phyloP scores from a whole-genome alignment of 2,113 vertebrate genomes.

The Diglossa brunneiventris region DNA sequence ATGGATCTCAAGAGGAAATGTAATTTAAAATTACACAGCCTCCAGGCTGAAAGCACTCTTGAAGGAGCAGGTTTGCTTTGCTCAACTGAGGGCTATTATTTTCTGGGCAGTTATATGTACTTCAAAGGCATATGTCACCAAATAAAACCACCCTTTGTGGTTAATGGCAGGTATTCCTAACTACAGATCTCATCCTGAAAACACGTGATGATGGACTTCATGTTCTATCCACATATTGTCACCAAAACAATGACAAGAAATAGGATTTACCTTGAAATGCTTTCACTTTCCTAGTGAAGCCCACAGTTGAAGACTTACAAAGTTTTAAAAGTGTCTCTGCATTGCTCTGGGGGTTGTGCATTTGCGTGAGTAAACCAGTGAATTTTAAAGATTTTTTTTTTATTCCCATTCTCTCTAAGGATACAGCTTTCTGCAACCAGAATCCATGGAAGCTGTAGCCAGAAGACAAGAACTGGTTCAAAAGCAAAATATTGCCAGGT shows the following conservation, averaged over 20 bases:
- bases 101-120: not conserved
- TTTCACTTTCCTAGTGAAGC: not conserved
- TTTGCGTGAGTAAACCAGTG: not conserved
- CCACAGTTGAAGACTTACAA: not conserved
- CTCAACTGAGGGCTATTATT: not conserved
- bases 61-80: not conserved
- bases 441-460: constrained; percentile 87
- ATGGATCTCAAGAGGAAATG: not conserved
- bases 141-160: not conserved
- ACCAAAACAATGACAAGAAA: not conserved
- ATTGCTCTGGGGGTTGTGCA: not conserved
- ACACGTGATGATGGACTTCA: not conserved
- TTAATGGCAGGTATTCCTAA: not conserved
- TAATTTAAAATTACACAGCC: not conserved
- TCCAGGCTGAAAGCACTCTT: not conserved
- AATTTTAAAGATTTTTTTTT: not conserved
- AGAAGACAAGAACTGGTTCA: constrained; percentile 91
- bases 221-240: not conserved
- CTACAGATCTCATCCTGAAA: not conserved
- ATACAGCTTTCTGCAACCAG: constrained; percentile 85
- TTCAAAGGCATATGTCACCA: not conserved
- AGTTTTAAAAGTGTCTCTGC: not conserved
- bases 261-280: not conserved
- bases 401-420: constrained; percentile 48
- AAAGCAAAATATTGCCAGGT: constrained; percentile 94